phyloP scores from a whole-genome alignment of 1,140 invertebrate genomes.

The Drosophila sproati region DNA sequence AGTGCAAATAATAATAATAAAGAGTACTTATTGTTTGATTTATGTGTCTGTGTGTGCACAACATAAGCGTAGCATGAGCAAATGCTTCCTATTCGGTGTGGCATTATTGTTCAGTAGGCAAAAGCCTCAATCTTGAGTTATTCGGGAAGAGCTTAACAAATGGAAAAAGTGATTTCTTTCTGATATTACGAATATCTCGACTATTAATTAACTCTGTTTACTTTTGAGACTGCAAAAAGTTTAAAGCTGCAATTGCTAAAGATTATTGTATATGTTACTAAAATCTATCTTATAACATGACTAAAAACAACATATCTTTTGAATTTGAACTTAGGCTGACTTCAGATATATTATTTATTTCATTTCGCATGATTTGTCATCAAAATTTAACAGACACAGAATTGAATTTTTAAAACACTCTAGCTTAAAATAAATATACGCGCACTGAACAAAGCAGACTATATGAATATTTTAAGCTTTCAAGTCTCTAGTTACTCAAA shows the following conservation, averaged over 20 bases:
- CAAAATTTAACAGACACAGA: too few relatives aligned
- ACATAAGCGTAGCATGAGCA: slow-evolving; percentile 37
- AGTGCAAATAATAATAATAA: slow-evolving; percentile 85
- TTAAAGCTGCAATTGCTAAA: neutral
- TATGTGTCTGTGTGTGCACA: slow-evolving; percentile 84
- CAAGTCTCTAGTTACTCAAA: too few relatives aligned
- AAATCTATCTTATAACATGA: too few relatives aligned
- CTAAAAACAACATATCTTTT: too few relatives aligned
- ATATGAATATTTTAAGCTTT: neutral
- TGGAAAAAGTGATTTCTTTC: neutral
- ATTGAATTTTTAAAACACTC: too few relatives aligned
- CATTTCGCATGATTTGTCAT: too few relatives aligned
- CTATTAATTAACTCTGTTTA: slow-evolving; percentile 15
- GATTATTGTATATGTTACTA: too few relatives aligned
- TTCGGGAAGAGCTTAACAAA: neutral
- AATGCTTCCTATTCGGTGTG: slow-evolving; percentile 2
- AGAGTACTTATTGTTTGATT: slow-evolving; percentile 85
- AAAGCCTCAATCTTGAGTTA: neutral
- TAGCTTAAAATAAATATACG: too few relatives aligned
- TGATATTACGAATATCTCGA: neutral
- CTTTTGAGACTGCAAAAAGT: neutral
- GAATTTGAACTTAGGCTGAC: too few relatives aligned
- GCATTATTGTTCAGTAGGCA: slow-evolving; percentile 4
- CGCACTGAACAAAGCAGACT: neutral
- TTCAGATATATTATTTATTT: too few relatives aligned